Conservation (phyloP, 2,888 invertebrate genomes). For the Lithosia quadra region DNA sequence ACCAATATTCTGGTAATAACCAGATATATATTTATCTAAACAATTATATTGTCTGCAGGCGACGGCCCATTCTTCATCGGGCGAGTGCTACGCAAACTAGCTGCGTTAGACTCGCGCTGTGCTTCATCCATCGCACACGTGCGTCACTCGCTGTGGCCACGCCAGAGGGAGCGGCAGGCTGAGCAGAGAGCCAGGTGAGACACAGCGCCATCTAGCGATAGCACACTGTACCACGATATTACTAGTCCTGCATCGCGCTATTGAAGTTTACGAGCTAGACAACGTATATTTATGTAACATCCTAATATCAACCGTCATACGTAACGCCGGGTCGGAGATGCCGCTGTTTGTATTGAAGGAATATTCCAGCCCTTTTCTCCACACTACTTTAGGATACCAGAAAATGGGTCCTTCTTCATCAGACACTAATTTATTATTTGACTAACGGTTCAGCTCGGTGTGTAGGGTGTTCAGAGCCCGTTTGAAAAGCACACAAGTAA, state of each 20-base stretch:
- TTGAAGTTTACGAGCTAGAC: neutral
- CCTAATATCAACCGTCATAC: too few species aligned
- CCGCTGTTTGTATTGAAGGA: too few species aligned
- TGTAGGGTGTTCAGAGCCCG: too few species aligned
- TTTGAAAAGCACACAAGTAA: too few species aligned
- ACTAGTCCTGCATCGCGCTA: neutral
- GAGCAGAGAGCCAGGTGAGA: slow-evolving; percentile 88
- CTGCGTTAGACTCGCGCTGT: slow-evolving; percentile 90
- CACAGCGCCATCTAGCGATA: neutral
- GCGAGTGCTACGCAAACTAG: slow-evolving; percentile 92
- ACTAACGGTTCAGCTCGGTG: too few species aligned
- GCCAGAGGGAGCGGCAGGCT: slow-evolving; percentile 92
- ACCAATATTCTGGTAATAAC: too few species aligned
- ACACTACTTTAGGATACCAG: too few species aligned
- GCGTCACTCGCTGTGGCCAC: slow-evolving; percentile 92
- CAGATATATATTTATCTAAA: neutral
- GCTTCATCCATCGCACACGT: slow-evolving; percentile 90
- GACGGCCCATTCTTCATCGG: slow-evolving; percentile 96
- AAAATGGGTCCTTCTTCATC: too few species aligned
- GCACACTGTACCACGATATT: neutral
- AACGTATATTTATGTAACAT: too few species aligned
- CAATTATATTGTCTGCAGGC: slow-evolving; percentile 78
- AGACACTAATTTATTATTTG: too few species aligned
- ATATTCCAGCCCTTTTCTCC: too few species aligned
- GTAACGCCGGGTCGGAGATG: too few species aligned